Evolutionary conservation across 2,888 invertebrate genomes (phyloP), one percentile per base, ranked within the genome.

Genomic region (Anodontia alba): DNA sequence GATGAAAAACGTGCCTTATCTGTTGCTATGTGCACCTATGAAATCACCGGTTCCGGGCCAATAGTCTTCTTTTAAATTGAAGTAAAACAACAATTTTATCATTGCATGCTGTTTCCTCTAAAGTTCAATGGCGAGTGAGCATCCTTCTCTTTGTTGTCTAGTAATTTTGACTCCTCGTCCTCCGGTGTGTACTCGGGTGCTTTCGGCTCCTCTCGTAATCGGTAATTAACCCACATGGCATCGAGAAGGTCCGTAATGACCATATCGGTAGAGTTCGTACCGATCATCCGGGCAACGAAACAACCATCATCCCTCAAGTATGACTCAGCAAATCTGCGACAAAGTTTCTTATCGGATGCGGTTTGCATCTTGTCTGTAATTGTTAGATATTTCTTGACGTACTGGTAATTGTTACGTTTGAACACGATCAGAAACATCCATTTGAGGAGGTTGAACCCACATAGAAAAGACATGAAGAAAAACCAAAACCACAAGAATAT

Each of bases 401-500:
- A 92, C 66, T 84, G 80, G 67, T 84, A 86, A 68, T 90, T 89
- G 78, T 91, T 91, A 57, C 89, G 82, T 72, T 87, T 86, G 57
- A 91, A 82, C 7, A 92, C 84, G 26, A 91, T 87, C 42, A 89
- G 80, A 75, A 89, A 89, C 42, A 91, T 68, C 91, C 92, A 92
- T 76, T 87, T 89, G 12, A 89, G 10, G 66, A 90, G 88, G 72
- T 87, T 90, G 75, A 86, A 85, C 31, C 84, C 81, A 26, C 86
- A 79, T 49, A 91, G 73, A 62, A 86, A 69, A 20, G 90, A 87
- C 20, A 92, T 82, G 42, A 92, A 81, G 51, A 91, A 86, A 51
- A 90, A 87, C 92, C 92, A 91, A 81, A 92, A 92, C 92, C 92
- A 92, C 36, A 90, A 68, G 76, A 92, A 87, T 68, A 91, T 91